Evolutionary conservation across 2,888 invertebrate species (phyloP), one percentile per base, ranked within the genome.

Genomic region (Lasioglossum figueresi): DNA sequence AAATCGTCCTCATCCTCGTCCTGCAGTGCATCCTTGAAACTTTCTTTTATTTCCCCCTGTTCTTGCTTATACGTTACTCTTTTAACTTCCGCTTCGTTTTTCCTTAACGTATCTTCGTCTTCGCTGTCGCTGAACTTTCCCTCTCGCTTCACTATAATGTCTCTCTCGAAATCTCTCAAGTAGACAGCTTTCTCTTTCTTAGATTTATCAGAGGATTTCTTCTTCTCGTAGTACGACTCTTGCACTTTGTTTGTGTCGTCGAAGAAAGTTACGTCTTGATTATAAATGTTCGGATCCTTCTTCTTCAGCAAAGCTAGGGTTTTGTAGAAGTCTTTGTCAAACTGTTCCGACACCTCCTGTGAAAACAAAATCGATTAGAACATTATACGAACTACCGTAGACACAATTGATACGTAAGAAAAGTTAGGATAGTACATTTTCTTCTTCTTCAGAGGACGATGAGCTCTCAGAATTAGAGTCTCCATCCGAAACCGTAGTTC

Each of bases 251-350:
- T 72, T 14, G 87, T 85, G 10, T 86, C 59, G 1, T 96, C 95
- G 95, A 98, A 99, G 93, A 98, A 98, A 78, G 96, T 96, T 48
- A 96, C 96, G 79, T 96, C 96, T 66, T 97, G 96, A 93, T 99
- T 97, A 95, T 99, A 99, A 87, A 99, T 99, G 90, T 96, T 96
- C 0, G 99, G 98, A 95, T 99, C 98, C 93, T 98, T 98, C 72
- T 97, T 97, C 94, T 99, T 99, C 72, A 99, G 95, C 76, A 97
- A 97, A 0, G 98, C 96, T 2, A 99, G 95, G 0, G 99, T 98
- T 95, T 97, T 98, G 70, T 98, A 97, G 95, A 99, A 99, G 88
- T 98, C 97, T 89, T 97, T 97, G 93, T 99, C 99, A 73, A 97
- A 95, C 88, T 97, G 96, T 91, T 97, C 96, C 0, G 97, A 95